Evolutionary conservation across 2,113 vertebrate species (phyloP).

Genomic region (Aegypius monachus): DNA sequence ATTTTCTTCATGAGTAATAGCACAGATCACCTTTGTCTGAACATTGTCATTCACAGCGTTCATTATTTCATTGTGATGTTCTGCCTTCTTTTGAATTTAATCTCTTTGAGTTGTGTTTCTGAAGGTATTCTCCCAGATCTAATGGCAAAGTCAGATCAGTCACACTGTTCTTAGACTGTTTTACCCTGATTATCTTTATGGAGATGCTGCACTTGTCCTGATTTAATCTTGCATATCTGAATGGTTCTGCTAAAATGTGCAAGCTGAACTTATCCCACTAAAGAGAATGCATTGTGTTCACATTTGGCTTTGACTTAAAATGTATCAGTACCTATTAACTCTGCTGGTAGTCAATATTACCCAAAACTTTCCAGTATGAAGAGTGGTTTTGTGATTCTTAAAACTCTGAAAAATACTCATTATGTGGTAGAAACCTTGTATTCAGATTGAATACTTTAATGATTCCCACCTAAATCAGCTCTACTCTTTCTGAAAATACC

Average conservation of each 20-base stretch:
- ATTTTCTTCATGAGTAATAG: background rate
- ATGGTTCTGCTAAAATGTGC: background rate
- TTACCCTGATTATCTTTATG: background rate
- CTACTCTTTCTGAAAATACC: background rate
- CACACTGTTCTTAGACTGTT: background rate
- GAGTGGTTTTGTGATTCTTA: background rate
- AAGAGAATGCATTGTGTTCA: background rate
- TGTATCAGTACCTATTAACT: background rate
- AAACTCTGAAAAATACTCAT: background rate
- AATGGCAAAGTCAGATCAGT: background rate
- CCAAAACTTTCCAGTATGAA: background rate
- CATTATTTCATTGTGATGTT: background rate
- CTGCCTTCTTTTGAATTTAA: background rate
- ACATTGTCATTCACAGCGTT: background rate
- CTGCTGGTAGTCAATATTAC: background rate
- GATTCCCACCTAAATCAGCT: background rate
- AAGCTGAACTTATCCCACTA: background rate
- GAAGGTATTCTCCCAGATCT: background rate
- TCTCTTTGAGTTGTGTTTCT: background rate
- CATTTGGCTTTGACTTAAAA: background rate
- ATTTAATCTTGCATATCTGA: background rate
- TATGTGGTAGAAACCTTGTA: background rate
- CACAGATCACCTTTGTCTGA: background rate
- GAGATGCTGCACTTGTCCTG: background rate
- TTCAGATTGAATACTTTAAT: background rate